phyloP scores from a whole-genome alignment of 2,888 invertebrate species.

The Stratiomys singularior region DNA sequence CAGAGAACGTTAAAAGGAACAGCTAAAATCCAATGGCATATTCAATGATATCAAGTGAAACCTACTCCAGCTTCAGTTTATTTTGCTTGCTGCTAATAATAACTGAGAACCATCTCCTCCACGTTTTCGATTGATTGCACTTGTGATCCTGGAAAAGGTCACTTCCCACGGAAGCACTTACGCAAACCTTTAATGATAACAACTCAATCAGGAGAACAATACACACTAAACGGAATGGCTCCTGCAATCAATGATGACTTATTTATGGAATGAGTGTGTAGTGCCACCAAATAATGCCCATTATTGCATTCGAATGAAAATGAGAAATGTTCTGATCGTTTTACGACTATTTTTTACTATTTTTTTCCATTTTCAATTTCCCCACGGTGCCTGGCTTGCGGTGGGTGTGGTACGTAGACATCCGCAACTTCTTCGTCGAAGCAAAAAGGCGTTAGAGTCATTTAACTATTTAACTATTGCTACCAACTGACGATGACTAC shows the following conservation, averaged over 20 bases:
- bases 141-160: background rate
- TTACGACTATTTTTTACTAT: conserved; percentile 14
- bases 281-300: conserved; percentile 10
- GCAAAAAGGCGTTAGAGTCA: conserved; percentile 30
- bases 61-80: too few relatives aligned
- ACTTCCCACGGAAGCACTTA: background rate
- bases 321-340: conserved; percentile 25
- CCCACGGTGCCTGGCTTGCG: background rate
- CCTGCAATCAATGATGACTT: conserved; percentile 21
- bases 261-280: conserved; percentile 28
- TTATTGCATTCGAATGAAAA: conserved; percentile 7
- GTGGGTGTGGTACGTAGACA: background rate
- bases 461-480: conserved; percentile 36
- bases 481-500: conserved; percentile 33
- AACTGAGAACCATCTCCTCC: too few relatives aligned
- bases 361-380: conserved; percentile 25
- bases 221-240: conserved; percentile 4
- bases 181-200: background rate
- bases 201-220: conserved; percentile 41
- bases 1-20: too few relatives aligned
- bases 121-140: too few relatives aligned
- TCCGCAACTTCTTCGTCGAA: background rate
- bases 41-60: too few relatives aligned
- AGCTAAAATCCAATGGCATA: too few relatives aligned
- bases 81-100: too few relatives aligned